phyloP scores from a whole-genome alignment of 1,140 invertebrate species.

The Drosophila sechellia region DNA sequence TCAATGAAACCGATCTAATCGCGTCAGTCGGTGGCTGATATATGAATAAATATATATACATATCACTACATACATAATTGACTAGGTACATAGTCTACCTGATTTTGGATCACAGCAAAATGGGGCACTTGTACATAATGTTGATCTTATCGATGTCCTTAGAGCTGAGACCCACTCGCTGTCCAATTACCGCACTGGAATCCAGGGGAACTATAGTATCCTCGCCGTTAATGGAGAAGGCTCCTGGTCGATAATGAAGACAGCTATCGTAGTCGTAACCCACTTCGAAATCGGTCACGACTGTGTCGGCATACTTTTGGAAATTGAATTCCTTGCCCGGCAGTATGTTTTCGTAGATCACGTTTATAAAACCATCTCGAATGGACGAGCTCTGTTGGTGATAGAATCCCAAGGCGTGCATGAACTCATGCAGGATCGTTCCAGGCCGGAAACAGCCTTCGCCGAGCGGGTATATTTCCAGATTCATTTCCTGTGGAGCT shows the following conservation, averaged over 20 bases:
- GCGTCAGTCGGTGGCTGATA: conserved; percentile 18
- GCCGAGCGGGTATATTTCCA: conserved; percentile 82
- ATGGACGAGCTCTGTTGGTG: conserved; percentile 88
- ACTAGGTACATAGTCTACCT: conserved; percentile 21
- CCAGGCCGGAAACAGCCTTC: conserved; percentile 86
- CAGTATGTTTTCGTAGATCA: conserved; percentile 87
- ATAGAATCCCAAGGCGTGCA: conserved; percentile 88
- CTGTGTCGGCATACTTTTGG: conserved; percentile 84
- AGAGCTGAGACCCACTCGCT: conserved; percentile 87
- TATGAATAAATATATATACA: conserved; percentile 4
- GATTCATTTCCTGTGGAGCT: conserved; percentile 85
- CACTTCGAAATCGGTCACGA: conserved; percentile 85
- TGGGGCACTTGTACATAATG: conserved; percentile 80
- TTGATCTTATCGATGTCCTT: conserved; percentile 86
- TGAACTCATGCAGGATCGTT: conserved; percentile 88
- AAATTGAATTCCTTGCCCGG: conserved; percentile 86
- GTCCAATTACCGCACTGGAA: conserved; percentile 85
- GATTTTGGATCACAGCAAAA: conserved; percentile 42
- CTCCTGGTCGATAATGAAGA: conserved; percentile 91
- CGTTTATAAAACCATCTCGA: conserved; percentile 86
- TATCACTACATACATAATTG: conserved; percentile 58
- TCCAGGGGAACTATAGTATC: conserved; percentile 87
- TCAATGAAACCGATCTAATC: conserved; percentile 50
- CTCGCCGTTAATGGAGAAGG: conserved; percentile 90
- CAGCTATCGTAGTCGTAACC: conserved; percentile 90